Percentiles rank a stretch among this genome's conserved stretches.
Conservation (phyloP, 2,797 vertebrate species). For the Calcarius lapponicus region DNA sequence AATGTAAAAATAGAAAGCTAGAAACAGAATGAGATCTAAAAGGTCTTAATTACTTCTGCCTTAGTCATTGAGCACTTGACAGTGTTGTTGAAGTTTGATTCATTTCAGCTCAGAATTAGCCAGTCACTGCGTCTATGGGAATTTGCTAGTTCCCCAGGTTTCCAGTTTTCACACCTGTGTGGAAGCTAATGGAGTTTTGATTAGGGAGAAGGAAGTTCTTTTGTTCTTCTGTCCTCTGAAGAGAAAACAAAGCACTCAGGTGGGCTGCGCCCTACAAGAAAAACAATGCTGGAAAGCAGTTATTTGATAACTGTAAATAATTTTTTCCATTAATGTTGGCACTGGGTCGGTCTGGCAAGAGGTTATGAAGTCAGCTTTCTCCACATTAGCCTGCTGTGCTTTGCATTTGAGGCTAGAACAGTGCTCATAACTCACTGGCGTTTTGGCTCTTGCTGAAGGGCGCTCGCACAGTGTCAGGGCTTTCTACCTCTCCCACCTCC, state of each 20-base stretch:
- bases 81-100: background rate
- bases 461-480: background rate
- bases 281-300: background rate
- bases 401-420: background rate
- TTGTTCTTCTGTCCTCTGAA: background rate
- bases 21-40: background rate
- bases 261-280: background rate
- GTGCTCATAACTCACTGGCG: background rate
- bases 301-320: background rate
- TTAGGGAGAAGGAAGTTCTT: background rate
- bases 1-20: background rate
- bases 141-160: background rate
- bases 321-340: background rate
- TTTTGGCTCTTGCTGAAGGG: background rate
- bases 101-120: background rate
- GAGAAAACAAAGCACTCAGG: background rate
- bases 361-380: background rate
- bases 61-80: background rate
- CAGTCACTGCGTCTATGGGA: rapidly evolving
- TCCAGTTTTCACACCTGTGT: background rate
- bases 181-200: background rate
- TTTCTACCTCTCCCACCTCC: background rate
- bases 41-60: background rate
- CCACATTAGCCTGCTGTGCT: background rate
- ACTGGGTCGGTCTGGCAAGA: background rate